Base-by-base conservation (phyloP, 1,140 invertebrate species). In the Drosophila pseudoobscura region DNA sequence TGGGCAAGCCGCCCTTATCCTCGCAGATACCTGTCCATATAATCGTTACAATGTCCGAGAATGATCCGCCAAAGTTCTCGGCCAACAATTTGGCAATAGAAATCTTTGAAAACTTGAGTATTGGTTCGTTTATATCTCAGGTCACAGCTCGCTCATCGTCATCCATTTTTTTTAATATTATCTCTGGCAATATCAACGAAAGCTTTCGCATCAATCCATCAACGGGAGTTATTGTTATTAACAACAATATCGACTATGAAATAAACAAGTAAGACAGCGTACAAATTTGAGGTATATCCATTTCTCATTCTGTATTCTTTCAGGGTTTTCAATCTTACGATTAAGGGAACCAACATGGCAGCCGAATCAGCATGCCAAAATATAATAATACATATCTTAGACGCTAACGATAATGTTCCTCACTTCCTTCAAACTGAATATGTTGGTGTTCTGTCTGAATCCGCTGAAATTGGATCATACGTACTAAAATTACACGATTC, bases 371-470 rank as follows among this genome's bases (percentile, higher is more conserved):
- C 96, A 0, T 87, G 75, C 3, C 96, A 95, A 60, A 94, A 93
- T 73, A 93, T 97, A 9, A 93, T 95, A n/a, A 93, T 97, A 15
- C 95, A 96, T 90, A 94, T 97, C 52, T 91, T 96, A 53, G 96
- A 96, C 91, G 93, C 93, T 71, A 97, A 99, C 92, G 97, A 98
- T 91, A 98, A 97, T 92, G 92, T 94, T n/a, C 97, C 98, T 3
- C 92, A 92, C 51, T 97, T 98, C 90, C 80, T 94, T 8, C 93
- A 95, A 78, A 92, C 92, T 2, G 90, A 93, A 50, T 98, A 97
- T 89, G 92, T 92, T 35, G 95, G 96, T 15, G 92, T 93, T 82
- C 93, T 97, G 24, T 94, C 94, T 69, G 96, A 97, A 92, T 92
- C 94, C 11, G 94, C 96, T 20, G 93, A 93, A 26, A 92, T 95